Evolutionary conservation across 2,113 vertebrate genomes (phyloP), one percentile per base, ranked within the genome.

Genomic region (Seriola dumerili): DNA sequence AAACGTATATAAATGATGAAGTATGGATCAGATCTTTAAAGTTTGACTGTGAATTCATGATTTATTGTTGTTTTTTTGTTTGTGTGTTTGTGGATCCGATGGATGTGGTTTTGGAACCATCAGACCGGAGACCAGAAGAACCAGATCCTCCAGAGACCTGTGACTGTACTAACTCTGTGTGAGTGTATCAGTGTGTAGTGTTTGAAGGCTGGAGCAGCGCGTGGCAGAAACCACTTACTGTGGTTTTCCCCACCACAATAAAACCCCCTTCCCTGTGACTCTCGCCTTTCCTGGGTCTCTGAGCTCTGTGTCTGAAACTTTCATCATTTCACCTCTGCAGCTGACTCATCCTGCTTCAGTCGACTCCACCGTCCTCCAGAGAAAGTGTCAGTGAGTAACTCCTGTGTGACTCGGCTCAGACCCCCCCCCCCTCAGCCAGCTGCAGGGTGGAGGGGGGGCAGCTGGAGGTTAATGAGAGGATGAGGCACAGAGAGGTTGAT

Each of bases 161-260:
- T 57, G 21, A 25, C 23, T 59, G 10, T 23, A 55, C 52, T 21
- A 9, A 11, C 21, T 55, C 42, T 48, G 34, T 16, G 62, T 36
- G 72, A 68, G 63, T 59, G 50, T 74, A 29, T 59, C 36, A 23
- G 36, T 19, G 73, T 10, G 11, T 11, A 23, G 36, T 19, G 73
- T 10, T 16, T 11, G 12, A n/a, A 11, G 25, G 23, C n/a, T n/a
- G 48, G 36, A 21, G 11, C 4, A 25, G 71, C 79, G 29, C 65
- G 81, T 86, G 89, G 84, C 84, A 65, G 75, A 68, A 76, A 84
- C 59, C 75, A 76, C 58, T 85, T 58, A 38, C 52, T 73, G 83
- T 52, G 81, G 84, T 80, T 72, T 34, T 62, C 34, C 71, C 70
- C 44, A 29, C 81, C 89, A 81, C 84, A 88, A 78, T 86, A 87